Evolutionary conservation across 1,140 invertebrate genomes (phyloP).

Genomic region (Bacillus rossius): DNA sequence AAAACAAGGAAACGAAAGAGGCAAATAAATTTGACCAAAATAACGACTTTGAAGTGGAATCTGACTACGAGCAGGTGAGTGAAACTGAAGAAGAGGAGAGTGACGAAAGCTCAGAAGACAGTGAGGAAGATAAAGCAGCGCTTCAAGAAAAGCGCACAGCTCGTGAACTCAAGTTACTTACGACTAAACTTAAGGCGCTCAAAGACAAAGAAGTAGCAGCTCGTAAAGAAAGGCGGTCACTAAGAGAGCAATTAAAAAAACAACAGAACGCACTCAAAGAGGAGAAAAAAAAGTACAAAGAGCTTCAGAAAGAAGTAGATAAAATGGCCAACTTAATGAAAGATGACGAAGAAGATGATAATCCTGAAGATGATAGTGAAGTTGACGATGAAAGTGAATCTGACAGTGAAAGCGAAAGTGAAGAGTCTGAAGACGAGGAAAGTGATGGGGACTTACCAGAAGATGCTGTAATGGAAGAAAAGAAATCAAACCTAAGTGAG

Average conservation of each 20-base stretch:
- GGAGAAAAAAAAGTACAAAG: conserved; percentile 41
- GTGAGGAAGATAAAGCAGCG: conserved; percentile 64
- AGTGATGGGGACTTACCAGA: conserved; percentile 57
- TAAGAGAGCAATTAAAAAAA: conserved; percentile 75
- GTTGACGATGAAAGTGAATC: conserved; percentile 54
- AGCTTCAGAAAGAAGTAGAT: conserved; percentile 78
- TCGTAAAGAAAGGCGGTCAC: conserved; percentile 65
- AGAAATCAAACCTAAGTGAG: conserved; percentile 55
- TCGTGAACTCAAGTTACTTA: conserved; percentile 67
- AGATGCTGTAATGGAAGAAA: conserved; percentile 55
- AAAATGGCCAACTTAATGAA: conserved; percentile 84
- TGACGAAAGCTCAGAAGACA: conserved; percentile 21
- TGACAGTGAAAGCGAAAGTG: conserved; percentile 50
- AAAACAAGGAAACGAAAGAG: not conserved
- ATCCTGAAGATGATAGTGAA: conserved; percentile 46
- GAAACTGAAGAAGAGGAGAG: conserved; percentile 29
- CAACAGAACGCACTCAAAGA: conserved; percentile 63
- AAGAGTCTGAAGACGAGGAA: conserved; percentile 48
- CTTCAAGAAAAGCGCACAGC: conserved; percentile 55
- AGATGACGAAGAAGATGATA: conserved; percentile 67
- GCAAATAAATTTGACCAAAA: conserved; percentile 7
- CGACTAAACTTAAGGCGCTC: conserved; percentile 68
- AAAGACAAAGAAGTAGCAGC: conserved; percentile 51
- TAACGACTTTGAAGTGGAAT: conserved; percentile 15
- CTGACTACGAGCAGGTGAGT: conserved; percentile 26